These are phyloP conservation scores for Eupeodes luniger DNA, from an alignment of 2,888 invertebrate genomes.

Conservation along the genomic window DNA sequence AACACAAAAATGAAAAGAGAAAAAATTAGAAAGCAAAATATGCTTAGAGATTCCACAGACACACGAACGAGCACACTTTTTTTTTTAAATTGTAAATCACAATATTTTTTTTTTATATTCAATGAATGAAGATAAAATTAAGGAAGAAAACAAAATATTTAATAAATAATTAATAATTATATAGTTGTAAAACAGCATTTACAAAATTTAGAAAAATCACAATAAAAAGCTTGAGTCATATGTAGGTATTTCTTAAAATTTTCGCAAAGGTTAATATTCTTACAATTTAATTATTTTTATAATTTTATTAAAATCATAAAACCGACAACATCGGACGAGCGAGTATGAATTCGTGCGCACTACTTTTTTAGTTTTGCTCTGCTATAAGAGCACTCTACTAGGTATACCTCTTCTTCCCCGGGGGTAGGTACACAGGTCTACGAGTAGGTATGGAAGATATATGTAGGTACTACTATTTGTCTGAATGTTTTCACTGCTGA, in stretches of 20 bases:
- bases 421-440: conserved; percentile 2
- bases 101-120: background rate
- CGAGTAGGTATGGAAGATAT: no score
- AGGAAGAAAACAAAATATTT: conserved; percentile 8
- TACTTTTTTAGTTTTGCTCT: conserved; percentile 61
- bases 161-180: conserved; percentile 23
- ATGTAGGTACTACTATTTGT: conserved; percentile 11
- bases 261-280: no score
- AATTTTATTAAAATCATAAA: conserved; percentile 60
- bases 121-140: conserved; percentile 55
- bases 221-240: conserved; percentile 28
- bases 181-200: conserved; percentile 7
- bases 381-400: conserved; percentile 64
- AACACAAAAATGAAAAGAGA: conserved; percentile 22
- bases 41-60: conserved; percentile 33
- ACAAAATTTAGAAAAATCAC: conserved; percentile 55
- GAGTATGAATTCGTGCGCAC: conserved; percentile 69
- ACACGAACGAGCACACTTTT: conserved; percentile 45
- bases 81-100: conserved; percentile 14
- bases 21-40: conserved; percentile 62
- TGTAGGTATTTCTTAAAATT: conserved; percentile 48
- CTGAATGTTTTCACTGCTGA: conserved; percentile 40
- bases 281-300: background rate
- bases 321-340: conserved; percentile 48
- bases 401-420: conserved; percentile 63